A percentile compares a stretch with the other conserved stretches of the same genome.
These are phyloP conservation scores for Ricordea florida DNA, from an alignment of 92 coral and sea anemone species.

Conservation along the genomic window DNA sequence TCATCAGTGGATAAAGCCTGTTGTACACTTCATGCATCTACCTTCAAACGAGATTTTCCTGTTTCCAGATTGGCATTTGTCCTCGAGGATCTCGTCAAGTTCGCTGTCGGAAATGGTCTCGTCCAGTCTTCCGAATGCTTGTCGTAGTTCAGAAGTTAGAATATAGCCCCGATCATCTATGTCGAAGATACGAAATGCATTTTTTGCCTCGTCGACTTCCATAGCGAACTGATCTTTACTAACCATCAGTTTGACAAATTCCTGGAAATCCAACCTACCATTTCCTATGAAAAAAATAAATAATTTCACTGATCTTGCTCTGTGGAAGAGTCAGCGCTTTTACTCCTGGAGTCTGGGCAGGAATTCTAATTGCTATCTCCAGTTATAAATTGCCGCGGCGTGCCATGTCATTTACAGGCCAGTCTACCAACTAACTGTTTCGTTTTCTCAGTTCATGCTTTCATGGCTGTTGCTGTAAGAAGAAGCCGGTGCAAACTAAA, in stretches of 20 bases:
- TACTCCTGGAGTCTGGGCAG: background rate
- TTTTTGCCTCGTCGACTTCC: constrained; percentile 78
- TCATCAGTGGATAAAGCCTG: too few species aligned
- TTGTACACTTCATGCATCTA: too few species aligned
- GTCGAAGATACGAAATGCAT: constrained; percentile 95
- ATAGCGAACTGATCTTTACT: constrained; percentile 81
- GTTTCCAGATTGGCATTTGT: constrained; percentile 85
- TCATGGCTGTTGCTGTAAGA: too few species aligned
- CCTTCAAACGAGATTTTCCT: constrained; percentile 92
- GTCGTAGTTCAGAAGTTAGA: constrained; percentile 89
- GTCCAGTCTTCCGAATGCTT: constrained; percentile 80
- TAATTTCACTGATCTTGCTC: background rate
- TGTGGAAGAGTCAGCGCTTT: background rate
- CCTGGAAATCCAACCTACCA: constrained; percentile 94
- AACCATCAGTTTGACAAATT: constrained; percentile 90
- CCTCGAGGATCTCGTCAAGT: constrained; percentile 90
- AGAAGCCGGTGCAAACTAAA: too few species aligned
- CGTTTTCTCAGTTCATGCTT: too few species aligned
- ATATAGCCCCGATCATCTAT: constrained; percentile 85
- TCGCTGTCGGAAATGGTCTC: constrained; percentile 91
- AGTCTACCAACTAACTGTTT: too few species aligned
- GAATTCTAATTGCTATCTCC: background rate
- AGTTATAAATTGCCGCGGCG: too few species aligned
- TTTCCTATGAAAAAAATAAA: constrained; percentile 58
- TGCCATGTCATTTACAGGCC: too few species aligned